Percentiles rank a stretch among this genome's conserved stretches.
Conservation (phyloP, 2,797 vertebrate genomes). For the Thalassophryne amazonica region DNA sequence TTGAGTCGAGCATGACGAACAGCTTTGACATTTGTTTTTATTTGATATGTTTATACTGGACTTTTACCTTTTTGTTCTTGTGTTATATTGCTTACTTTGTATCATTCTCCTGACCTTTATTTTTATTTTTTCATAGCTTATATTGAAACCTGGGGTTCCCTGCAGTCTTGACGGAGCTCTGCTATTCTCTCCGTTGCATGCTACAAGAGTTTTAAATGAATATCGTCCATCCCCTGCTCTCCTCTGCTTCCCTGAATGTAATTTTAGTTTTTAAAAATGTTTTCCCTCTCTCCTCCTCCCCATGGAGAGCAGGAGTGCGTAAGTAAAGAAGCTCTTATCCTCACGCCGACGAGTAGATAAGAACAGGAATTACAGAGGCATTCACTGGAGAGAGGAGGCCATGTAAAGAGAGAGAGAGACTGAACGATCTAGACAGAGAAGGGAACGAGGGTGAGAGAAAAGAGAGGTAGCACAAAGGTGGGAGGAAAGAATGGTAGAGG, state of each 20-base stretch:
- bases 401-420: conserved; percentile 15
- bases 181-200: conserved; percentile 19
- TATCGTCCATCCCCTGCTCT: neutral
- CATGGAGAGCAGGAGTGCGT: conserved; percentile 50
- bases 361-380: conserved; percentile 70
- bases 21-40: too few relatives aligned
- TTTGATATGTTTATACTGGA: too few relatives aligned
- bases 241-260: conserved; percentile 43
- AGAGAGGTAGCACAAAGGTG: conserved; percentile 26
- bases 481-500: neutral
- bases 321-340: conserved; percentile 67
- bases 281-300: conserved; percentile 57
- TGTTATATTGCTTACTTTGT: too few relatives aligned
- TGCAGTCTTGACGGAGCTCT: too few relatives aligned
- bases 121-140: too few relatives aligned
- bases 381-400: conserved; percentile 39
- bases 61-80: too few relatives aligned
- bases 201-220: conserved; percentile 13
- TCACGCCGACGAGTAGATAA: conserved; percentile 55
- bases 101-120: too few relatives aligned
- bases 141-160: too few relatives aligned
- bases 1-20: too few relatives aligned
- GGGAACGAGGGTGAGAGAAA: conserved; percentile 23
- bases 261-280: conserved; percentile 64
- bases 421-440: conserved; percentile 44